phyloP scores from a whole-genome alignment of 1,140 invertebrate species.

The Hylaeus volcanicus region DNA sequence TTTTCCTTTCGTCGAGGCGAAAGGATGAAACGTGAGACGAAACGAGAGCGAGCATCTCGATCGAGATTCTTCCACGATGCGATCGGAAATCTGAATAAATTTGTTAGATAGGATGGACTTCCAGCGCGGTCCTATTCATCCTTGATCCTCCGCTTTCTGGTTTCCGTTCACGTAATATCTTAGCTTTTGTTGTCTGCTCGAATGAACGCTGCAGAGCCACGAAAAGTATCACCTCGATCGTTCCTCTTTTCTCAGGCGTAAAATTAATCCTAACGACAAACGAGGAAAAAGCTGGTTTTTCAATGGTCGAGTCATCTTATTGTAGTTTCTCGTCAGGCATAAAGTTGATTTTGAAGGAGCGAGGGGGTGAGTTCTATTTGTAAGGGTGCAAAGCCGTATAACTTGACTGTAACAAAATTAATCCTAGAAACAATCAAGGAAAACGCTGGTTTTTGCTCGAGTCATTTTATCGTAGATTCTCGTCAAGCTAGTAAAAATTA shows the following conservation, averaged over 20 bases:
- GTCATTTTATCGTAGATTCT: too few relatives aligned
- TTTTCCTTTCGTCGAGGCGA: conserved; percentile 31
- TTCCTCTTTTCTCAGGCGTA: not conserved
- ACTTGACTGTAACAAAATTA: too few relatives aligned
- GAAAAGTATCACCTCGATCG: not conserved
- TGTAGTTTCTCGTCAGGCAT: too few relatives aligned
- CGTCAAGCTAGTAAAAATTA: too few relatives aligned
- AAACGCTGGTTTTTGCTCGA: too few relatives aligned
- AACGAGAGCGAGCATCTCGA: conserved; percentile 33
- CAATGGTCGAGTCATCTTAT: too few relatives aligned
- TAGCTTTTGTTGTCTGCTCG: not conserved
- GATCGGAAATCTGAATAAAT: conserved; percentile 53
- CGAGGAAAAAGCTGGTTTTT: not conserved
- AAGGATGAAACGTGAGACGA: conserved; percentile 54
- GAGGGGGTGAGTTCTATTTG: too few relatives aligned
- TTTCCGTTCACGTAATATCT: not conserved
- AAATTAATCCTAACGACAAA: conserved; percentile 26
- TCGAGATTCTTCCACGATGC: conserved; percentile 27
- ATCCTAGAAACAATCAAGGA: too few relatives aligned
- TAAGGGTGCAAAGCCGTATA: too few relatives aligned
- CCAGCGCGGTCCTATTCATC: not conserved
- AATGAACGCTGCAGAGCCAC: not conserved
- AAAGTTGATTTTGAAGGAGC: too few relatives aligned
- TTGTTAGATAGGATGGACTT: conserved; percentile 38
- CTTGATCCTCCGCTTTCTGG: conserved; percentile 14